Base-by-base conservation (phyloP, 2,113 vertebrate species). In the Fulmarus glacialis region DNA sequence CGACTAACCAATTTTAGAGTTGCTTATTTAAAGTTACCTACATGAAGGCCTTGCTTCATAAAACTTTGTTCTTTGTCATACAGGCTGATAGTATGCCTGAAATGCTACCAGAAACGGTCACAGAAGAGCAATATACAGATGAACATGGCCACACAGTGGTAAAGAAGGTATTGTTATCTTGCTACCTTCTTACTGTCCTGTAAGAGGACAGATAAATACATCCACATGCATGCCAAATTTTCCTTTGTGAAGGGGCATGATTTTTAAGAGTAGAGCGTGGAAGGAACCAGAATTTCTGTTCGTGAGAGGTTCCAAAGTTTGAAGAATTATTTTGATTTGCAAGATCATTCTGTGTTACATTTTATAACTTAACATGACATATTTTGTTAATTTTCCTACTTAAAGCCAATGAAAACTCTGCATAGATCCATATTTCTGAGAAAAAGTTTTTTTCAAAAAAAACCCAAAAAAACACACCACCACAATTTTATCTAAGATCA, bases 121-220 rank as follows among this genome's bases (percentile, higher is more conserved):
- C 99, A 9, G 99, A 99, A 74, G 99, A 99, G 97, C 98, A 99
- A 71, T 99, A 99, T 60, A 98, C 97, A 4, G 99, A 99, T 50
- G 99, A 99, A 85, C 98, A 99, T 3, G 99, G 99, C 48, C 99
- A 99, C 97, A 98, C 98, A 15, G 99, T 99, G 26, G 98, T 99
- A 18, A 99, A 99, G 97, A 99, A 99, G 98, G 99, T 99, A 98
- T 87, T 93, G 47, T 58, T 78, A 70, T 52, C 73, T 73, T 84
- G 42, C 42, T 67, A 18, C 52, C 67, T 87, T 92, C 75, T 58
- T 92, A 38, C 9, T 74, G 5, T 42, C 29, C 24, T 83, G 8
- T 13, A 71, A 62, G 71, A 89, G 48, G 75, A 56, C 73, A n/a
- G 26, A 50, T 30, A 58, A 66, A 67, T 24, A n/a, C 21, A 67